These are phyloP conservation scores for Agonum fuliginosum DNA, from an alignment of 2,888 invertebrate species.

Conservation along the genomic window DNA sequence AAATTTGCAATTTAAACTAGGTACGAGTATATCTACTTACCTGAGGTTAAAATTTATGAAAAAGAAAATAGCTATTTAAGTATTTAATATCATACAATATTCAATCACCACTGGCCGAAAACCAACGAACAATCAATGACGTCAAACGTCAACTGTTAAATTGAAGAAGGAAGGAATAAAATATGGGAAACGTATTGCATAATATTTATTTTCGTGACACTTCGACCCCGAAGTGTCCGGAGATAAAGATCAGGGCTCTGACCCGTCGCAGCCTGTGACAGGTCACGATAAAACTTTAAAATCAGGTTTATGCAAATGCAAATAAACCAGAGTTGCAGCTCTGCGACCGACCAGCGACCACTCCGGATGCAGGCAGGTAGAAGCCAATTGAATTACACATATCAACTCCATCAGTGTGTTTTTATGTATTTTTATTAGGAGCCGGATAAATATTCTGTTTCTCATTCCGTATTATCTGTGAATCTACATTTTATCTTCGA, in stretches of 20 bases:
- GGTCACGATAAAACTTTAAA: constrained; percentile 37
- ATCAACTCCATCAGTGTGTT: constrained; percentile 25
- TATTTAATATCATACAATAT: no score
- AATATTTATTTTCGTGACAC: constrained; percentile 27
- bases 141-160: neutral
- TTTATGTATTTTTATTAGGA: constrained; percentile 46
- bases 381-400: constrained; percentile 38
- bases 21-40: no score
- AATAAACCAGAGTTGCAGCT: constrained; percentile 5
- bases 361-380: constrained; percentile 40
- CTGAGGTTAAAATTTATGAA: no score
- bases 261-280: constrained; percentile 23
- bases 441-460: constrained; percentile 26
- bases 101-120: no score
- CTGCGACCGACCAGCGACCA: neutral
- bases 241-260: constrained; percentile 28
- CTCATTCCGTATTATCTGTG: constrained; percentile 47
- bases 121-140: no score
- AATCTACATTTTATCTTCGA: constrained; percentile 49
- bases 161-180: neutral
- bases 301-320: constrained; percentile 52
- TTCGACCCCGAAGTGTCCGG: constrained; percentile 20
- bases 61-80: no score
- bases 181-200: neutral
- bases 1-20: no score